phyloP scores from a whole-genome alignment of 2,888 invertebrate species.

The Leptarthrus brevirostris region DNA sequence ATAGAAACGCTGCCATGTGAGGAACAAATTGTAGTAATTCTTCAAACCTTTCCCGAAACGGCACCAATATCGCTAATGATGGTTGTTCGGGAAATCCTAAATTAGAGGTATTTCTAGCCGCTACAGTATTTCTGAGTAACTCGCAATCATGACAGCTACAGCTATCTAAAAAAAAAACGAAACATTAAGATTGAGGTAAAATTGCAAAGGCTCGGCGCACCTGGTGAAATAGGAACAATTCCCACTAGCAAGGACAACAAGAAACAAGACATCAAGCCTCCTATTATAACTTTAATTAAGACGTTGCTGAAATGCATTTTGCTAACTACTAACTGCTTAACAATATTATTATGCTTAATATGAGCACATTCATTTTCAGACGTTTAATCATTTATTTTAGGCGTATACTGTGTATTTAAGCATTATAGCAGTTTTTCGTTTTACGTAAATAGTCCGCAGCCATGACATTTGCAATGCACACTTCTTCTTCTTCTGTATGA shows the following conservation, averaged over 20 bases:
- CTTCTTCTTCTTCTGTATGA: too few relatives aligned
- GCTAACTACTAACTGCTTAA: not conserved
- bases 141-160: conserved; percentile 53
- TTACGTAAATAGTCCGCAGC: too few relatives aligned
- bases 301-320: conserved; percentile 46
- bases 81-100: conserved; percentile 56
- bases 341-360: too few relatives aligned
- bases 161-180: conserved; percentile 51
- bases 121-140: conserved; percentile 1
- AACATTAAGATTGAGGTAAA: too few relatives aligned
- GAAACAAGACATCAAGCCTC: conserved; percentile 67
- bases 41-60: conserved; percentile 95
- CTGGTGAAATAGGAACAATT: conserved; percentile 64
- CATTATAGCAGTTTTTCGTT: too few relatives aligned
- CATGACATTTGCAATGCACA: too few relatives aligned
- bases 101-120: conserved; percentile 44
- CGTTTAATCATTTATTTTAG: too few relatives aligned
- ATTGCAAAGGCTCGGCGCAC: too few relatives aligned
- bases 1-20: conserved; percentile 85
- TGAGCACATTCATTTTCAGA: too few relatives aligned
- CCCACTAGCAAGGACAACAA: conserved; percentile 65
- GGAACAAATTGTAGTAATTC: conserved; percentile 94
- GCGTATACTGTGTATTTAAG: too few relatives aligned
- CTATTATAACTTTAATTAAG: conserved; percentile 41
- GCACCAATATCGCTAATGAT: conserved; percentile 89